Percentiles rank a stretch among this genome's conserved stretches.
phyloP scores from a whole-genome alignment of 2,113 vertebrate genomes.

The Nansenia antarctica region DNA sequence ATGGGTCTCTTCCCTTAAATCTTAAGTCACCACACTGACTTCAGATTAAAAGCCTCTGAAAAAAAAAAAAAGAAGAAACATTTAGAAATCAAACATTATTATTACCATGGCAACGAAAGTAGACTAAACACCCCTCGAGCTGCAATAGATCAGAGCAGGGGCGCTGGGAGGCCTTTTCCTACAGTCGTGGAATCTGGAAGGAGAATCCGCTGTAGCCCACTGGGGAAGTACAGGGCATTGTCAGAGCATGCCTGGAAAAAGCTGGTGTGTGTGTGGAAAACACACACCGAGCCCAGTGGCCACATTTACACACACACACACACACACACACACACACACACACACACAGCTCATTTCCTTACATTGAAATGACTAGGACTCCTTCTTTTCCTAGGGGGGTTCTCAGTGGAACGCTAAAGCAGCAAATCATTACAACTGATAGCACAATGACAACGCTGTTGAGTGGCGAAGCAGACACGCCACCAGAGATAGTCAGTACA shows the following conservation, averaged over 20 bases:
- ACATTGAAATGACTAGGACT: slow-evolving; percentile 61
- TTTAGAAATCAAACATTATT: background rate
- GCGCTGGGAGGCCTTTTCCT: background rate
- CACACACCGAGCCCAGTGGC: slow-evolving; percentile 44
- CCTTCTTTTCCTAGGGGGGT: slow-evolving; percentile 27
- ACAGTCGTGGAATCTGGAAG: slow-evolving; percentile 25
- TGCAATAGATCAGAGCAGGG: background rate
- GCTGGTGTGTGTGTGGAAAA: slow-evolving; percentile 61
- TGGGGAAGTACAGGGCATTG: slow-evolving; percentile 47
- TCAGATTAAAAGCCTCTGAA: slow-evolving; percentile 3
- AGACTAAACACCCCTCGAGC: no score
- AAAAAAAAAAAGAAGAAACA: background rate
- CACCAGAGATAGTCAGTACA: background rate
- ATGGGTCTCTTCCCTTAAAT: slow-evolving; percentile 2
- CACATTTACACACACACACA: slow-evolving; percentile 26
- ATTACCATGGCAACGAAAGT: background rate
- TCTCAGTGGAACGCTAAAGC: slow-evolving; percentile 38
- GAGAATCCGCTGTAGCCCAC: slow-evolving; percentile 35
- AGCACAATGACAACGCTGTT: slow-evolving; percentile 15
- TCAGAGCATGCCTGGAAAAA: slow-evolving; percentile 68
- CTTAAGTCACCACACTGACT: slow-evolving; percentile 12
- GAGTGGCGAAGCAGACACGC: background rate
- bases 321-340: slow-evolving; percentile 35
- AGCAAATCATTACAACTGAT: background rate
- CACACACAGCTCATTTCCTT: slow-evolving; percentile 48